Evolutionary conservation across 2,113 vertebrate species (phyloP).

Genomic region (Sardina pilchardus): DNA sequence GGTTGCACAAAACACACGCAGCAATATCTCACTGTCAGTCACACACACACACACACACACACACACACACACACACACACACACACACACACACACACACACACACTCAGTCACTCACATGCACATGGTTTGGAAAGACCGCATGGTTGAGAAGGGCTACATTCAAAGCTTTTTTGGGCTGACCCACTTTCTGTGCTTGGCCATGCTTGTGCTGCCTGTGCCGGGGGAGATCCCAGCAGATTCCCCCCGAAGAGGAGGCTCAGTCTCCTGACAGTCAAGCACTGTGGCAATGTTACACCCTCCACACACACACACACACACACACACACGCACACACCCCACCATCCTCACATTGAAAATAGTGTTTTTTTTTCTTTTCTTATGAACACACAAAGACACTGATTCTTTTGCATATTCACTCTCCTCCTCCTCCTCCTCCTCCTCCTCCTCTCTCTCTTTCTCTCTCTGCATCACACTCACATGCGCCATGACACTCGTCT

Average conservation of each 20-base stretch:
- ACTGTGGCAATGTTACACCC: constrained; percentile 66
- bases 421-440: not conserved
- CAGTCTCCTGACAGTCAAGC: constrained; percentile 70
- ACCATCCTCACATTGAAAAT: not conserved
- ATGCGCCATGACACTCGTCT: not conserved
- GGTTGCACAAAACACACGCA: not conserved
- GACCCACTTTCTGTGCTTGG: constrained; percentile 79
- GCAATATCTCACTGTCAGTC: not conserved
- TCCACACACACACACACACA: constrained; percentile 25
- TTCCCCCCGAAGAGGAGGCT: constrained; percentile 64
- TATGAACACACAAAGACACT: not conserved
- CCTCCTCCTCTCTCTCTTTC: not conserved
- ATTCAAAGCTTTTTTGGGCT: constrained; percentile 66
- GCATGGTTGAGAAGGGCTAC: constrained; percentile 50
- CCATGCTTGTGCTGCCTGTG: constrained; percentile 66
- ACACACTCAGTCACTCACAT: constrained; percentile 43
- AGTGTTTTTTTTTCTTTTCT: not conserved
- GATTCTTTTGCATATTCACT: not conserved
- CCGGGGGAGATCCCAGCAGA: constrained; percentile 73
- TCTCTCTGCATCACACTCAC: not conserved
- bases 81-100: constrained; percentile 50
- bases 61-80: constrained; percentile 29
- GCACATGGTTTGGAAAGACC: constrained; percentile 9
- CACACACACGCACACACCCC: constrained; percentile 17
- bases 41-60: not conserved